phyloP scores from a whole-genome alignment of 2,888 invertebrate species.

The Zele albiditarsus region DNA sequence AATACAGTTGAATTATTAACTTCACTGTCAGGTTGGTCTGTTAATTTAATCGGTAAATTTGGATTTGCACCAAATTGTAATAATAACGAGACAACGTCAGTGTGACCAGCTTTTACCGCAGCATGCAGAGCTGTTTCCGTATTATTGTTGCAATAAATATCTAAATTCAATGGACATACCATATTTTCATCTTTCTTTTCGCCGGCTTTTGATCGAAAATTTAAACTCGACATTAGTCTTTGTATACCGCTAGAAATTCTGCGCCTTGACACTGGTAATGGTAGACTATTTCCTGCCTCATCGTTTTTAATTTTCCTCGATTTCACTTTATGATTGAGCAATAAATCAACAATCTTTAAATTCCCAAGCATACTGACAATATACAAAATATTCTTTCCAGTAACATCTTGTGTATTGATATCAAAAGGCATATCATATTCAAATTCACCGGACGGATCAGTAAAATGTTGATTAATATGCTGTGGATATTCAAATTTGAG shows the following conservation, averaged over 20 bases:
- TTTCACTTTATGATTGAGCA: conserved; percentile 83
- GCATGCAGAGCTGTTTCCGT: conserved; percentile 89
- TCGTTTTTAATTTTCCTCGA: conserved; percentile 75
- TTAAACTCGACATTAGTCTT: conserved; percentile 88
- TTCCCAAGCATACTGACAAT: conserved; percentile 91
- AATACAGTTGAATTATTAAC: conserved; percentile 76
- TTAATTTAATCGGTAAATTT: conserved; percentile 80
- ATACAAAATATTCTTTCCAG: conserved; percentile 92
- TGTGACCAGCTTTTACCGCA: conserved; percentile 84
- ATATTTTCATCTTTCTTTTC: conserved; percentile 74
- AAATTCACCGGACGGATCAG: conserved; percentile 83
- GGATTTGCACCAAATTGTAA: conserved; percentile 88
- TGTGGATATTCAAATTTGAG: conserved; percentile 89
- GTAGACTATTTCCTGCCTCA: conserved; percentile 65
- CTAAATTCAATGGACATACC: conserved; percentile 82
- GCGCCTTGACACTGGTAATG: conserved; percentile 74
- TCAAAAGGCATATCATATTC: conserved; percentile 94
- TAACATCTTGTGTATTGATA: conserved; percentile 91
- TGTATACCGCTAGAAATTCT: conserved; percentile 92
- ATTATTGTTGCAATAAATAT: conserved; percentile 83
- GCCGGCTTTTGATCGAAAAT: conserved; percentile 76
- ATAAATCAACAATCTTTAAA: conserved; percentile 82
- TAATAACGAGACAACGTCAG: conserved; percentile 81
- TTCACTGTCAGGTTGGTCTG: conserved; percentile 72
- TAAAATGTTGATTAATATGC: conserved; percentile 78